Evolutionary conservation across 2,797 vertebrate species (phyloP).

Genomic region (Lindbergichthys nudifrons): DNA sequence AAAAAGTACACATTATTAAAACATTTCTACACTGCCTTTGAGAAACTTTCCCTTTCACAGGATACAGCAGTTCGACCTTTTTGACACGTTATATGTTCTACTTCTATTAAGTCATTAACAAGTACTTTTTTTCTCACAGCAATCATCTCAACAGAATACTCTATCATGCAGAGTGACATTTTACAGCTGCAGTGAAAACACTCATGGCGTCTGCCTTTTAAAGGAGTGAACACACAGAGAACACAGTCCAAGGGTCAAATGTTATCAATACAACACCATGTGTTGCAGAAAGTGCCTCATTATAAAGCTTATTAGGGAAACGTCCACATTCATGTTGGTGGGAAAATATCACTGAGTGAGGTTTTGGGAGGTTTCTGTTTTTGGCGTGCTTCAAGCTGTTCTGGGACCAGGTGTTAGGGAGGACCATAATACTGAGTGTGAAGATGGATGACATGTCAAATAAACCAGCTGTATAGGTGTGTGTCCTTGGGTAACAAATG

Average conservation of each 20-base stretch:
- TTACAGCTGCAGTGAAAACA: slow-evolving; percentile 33
- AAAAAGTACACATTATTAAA: background rate
- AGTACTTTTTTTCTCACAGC: slow-evolving; percentile 3
- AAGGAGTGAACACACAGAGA: slow-evolving; percentile 3
- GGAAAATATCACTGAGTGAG: slow-evolving; percentile 41
- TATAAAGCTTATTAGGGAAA: slow-evolving; percentile 57
- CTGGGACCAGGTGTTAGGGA: slow-evolving; percentile 63
- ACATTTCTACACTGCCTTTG: background rate
- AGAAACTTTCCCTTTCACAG: background rate
- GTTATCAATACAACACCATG: slow-evolving; percentile 54
- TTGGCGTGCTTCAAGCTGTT: slow-evolving; percentile 54
- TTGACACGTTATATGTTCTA: background rate
- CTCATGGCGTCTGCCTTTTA: background rate
- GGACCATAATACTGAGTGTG: slow-evolving; percentile 55
- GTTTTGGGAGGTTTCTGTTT: slow-evolving; percentile 22
- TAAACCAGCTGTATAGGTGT: slow-evolving; percentile 53
- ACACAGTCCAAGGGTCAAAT: slow-evolving; percentile 44
- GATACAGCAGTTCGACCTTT: background rate
- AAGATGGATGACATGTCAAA: slow-evolving; percentile 77
- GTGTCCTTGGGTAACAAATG: slow-evolving; percentile 6
- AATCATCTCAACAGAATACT: slow-evolving; percentile 17
- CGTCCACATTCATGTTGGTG: slow-evolving; percentile 42
- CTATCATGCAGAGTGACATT: slow-evolving; percentile 25
- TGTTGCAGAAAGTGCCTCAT: slow-evolving; percentile 45
- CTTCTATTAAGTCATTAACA: background rate